Percentiles rank a stretch among this genome's conserved stretches.
Evolutionary conservation across 2,888 invertebrate species (phyloP).

Genomic region (Palloptera scutellata): DNA sequence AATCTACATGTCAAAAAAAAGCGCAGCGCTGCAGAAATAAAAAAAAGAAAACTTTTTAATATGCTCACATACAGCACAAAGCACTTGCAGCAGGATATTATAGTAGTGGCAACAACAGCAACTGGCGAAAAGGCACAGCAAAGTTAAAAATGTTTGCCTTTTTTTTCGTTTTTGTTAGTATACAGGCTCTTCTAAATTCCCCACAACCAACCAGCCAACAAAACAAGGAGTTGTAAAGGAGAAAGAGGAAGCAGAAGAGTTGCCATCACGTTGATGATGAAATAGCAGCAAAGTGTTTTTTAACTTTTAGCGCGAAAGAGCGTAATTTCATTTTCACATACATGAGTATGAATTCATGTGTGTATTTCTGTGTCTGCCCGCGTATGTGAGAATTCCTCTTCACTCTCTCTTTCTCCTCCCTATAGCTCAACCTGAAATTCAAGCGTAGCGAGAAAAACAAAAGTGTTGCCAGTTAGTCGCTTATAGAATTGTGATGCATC

Average conservation of each 20-base stretch:
- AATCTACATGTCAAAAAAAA: neutral
- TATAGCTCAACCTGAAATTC: no score
- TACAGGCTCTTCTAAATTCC: no score
- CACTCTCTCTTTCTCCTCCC: no score
- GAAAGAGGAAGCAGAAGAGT: no score
- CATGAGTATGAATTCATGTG: neutral
- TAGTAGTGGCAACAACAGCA: neutral
- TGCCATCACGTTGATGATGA: slow-evolving; percentile 19
- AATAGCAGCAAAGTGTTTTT: slow-evolving; percentile 7
- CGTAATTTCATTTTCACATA: slow-evolving; percentile 20
- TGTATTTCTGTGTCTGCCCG: neutral
- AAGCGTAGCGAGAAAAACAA: neutral
- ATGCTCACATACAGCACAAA: slow-evolving; percentile 32
- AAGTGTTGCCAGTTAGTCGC: neutral
- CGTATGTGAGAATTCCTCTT: no score
- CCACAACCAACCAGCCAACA: no score
- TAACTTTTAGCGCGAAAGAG: slow-evolving; percentile 28
- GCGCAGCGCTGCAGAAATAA: neutral
- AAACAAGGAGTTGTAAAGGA: no score
- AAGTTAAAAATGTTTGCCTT: slow-evolving; percentile 3
- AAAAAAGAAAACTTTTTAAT: slow-evolving; percentile 38
- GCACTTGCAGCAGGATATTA: slow-evolving; percentile 17
- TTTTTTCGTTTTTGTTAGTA: no score
- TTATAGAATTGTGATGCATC: neutral
- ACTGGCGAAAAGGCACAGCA: neutral